A percentile compares a stretch with the other conserved stretches of the same genome.
These are phyloP conservation scores for Serrognathus titanus DNA, from an alignment of 2,888 invertebrate species.

Conservation along the genomic window DNA sequence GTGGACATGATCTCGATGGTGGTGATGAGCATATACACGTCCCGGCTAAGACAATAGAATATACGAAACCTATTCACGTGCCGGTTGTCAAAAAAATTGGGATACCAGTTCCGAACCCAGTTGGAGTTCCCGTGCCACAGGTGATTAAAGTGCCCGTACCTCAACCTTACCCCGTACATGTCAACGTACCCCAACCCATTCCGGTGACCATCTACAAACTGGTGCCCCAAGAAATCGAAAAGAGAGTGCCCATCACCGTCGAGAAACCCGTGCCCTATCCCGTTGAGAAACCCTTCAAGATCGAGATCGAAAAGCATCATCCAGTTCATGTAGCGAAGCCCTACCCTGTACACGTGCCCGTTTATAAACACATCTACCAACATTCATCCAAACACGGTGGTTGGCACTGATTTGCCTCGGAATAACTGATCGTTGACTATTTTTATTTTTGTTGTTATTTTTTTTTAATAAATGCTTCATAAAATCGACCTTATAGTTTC, in stretches of 20 bases:
- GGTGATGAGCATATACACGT: constrained; percentile 54
- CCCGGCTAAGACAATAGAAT: constrained; percentile 61
- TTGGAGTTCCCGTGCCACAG: constrained; percentile 68
- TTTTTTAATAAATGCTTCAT: too few relatives aligned
- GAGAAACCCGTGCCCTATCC: constrained; percentile 70
- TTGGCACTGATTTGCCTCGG: neutral
- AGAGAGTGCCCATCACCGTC: constrained; percentile 70
- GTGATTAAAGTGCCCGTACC: constrained; percentile 70
- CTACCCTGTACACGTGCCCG: constrained; percentile 70
- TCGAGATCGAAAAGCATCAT: constrained; percentile 71
- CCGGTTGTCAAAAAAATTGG: constrained; percentile 71
- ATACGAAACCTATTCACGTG: constrained; percentile 67
- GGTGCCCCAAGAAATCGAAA: constrained; percentile 69
- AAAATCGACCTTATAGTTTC: too few relatives aligned
- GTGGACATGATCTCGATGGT: constrained; percentile 7
- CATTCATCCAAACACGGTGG: neutral
- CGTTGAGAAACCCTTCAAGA: constrained; percentile 72
- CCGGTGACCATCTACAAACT: constrained; percentile 71
- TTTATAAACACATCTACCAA: constrained; percentile 68
- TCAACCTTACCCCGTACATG: constrained; percentile 71
- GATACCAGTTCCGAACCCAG: constrained; percentile 69
- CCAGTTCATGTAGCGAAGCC: constrained; percentile 63
- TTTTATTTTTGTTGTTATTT: too few relatives aligned
- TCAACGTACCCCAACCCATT: constrained; percentile 68
- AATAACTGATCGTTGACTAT: too few relatives aligned